Conservation (phyloP, 1,140 invertebrate species). For the Lineus longissimus region DNA sequence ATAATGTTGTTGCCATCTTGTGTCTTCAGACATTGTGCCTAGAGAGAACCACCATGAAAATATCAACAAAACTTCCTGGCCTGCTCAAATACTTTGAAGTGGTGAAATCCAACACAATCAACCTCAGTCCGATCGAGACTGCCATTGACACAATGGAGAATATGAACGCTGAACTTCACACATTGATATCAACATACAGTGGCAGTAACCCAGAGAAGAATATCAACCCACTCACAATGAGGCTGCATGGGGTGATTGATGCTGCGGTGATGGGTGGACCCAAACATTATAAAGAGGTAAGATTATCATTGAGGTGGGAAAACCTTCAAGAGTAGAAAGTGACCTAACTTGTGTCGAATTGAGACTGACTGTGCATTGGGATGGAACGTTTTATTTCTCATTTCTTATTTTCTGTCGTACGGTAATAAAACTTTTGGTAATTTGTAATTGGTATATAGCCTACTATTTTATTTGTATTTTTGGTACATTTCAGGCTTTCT, state of each 20-base stretch:
- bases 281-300: slow-evolving; percentile 45
- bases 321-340: background rate
- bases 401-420: background rate
- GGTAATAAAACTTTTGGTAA: no score
- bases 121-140: slow-evolving; percentile 33
- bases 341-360: background rate
- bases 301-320: background rate
- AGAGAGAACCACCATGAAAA: slow-evolving; percentile 38
- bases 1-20: no score
- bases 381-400: background rate
- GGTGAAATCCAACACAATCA: slow-evolving; percentile 19
- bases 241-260: slow-evolving; percentile 58
- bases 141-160: slow-evolving; percentile 39
- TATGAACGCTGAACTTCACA: slow-evolving; percentile 34
- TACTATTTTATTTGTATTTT: no score
- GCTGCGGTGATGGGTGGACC: slow-evolving; percentile 45
- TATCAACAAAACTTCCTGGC: slow-evolving; percentile 40
- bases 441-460: no score
- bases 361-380: background rate
- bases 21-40: slow-evolving; percentile 40
- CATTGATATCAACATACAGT: slow-evolving; percentile 17
- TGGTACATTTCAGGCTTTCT: slow-evolving; percentile 50
- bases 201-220: slow-evolving; percentile 17
- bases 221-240: slow-evolving; percentile 88
- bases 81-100: slow-evolving; percentile 49